These are phyloP conservation scores for Oncorhynchus nerka DNA, from an alignment of 2,113 vertebrate species.

Conservation along the genomic window DNA sequence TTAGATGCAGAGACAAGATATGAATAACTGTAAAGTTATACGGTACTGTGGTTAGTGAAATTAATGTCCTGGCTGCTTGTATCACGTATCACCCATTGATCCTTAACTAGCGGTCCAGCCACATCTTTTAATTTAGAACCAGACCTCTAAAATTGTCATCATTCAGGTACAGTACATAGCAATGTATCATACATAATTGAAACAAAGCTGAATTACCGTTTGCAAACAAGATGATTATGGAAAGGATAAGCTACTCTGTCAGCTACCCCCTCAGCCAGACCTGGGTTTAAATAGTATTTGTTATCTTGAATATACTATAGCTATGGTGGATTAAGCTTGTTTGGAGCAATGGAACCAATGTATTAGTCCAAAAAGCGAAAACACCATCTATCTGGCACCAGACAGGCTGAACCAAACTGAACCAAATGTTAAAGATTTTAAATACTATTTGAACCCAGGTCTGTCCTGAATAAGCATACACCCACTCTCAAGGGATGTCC, in stretches of 20 bases:
- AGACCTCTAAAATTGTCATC: neutral
- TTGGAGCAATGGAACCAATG: too few species aligned
- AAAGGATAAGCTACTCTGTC: conserved; percentile 22
- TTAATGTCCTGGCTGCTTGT: conserved; percentile 6
- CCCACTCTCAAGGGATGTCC: conserved; percentile 1
- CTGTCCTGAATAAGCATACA: too few species aligned
- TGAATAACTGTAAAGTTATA: conserved; percentile 10
- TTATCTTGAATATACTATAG: too few species aligned
- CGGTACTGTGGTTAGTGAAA: conserved; percentile 15
- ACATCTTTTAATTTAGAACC: neutral
- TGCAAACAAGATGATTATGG: conserved; percentile 13
- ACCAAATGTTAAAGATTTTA: too few species aligned
- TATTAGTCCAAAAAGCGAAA: too few species aligned
- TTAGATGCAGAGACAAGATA: neutral
- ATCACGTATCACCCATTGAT: conserved; percentile 16
- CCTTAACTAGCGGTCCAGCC: conserved; percentile 3
- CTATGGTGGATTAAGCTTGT: too few species aligned
- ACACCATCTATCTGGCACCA: too few species aligned
- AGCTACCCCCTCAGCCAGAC: conserved; percentile 12
- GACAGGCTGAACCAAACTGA: too few species aligned
- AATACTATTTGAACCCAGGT: too few species aligned
- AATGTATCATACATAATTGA: conserved; percentile 1
- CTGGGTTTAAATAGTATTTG: conserved; percentile 1
- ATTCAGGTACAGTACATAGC: neutral
- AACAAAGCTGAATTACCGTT: conserved; percentile 13